Evolutionary conservation across 2,797 vertebrate species (phyloP).

Genomic region (Benthosema pterotum): DNA sequence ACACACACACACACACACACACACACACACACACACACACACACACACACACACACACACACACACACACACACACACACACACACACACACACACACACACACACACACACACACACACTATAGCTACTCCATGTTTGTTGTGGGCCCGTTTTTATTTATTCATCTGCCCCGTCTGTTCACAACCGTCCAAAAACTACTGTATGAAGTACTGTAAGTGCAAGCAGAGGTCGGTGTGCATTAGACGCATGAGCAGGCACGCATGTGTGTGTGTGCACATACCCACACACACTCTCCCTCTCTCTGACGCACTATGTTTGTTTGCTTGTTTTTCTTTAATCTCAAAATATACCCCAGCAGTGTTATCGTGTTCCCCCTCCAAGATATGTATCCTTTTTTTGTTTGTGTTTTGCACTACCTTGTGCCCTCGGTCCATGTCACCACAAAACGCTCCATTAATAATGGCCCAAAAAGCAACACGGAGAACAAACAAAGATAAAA

Average conservation of each 20-base stretch:
- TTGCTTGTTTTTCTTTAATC: too few species aligned
- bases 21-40: neutral
- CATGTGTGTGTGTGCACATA: too few species aligned
- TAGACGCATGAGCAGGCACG: too few species aligned
- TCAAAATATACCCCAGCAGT: too few species aligned
- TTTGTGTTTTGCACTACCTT: too few species aligned
- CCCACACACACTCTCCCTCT: too few species aligned
- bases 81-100: slow-evolving; percentile 5
- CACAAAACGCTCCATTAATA: too few species aligned
- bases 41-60: slow-evolving; percentile 6
- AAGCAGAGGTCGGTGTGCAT: slow-evolving; percentile 1
- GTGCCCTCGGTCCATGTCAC: too few species aligned
- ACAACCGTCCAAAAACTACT: slow-evolving; percentile 3
- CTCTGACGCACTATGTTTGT: too few species aligned
- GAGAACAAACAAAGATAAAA: neutral
- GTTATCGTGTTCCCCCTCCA: too few species aligned
- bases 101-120: slow-evolving; percentile 14
- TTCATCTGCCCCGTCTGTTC: slow-evolving; percentile 17
- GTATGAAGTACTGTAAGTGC: slow-evolving; percentile 1
- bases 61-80: slow-evolving; percentile 2
- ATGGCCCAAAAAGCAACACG: too few species aligned
- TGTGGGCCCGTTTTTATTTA: neutral
- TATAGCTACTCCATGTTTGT: slow-evolving; percentile 13
- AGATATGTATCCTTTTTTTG: too few species aligned
- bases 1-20: slow-evolving; percentile 17